Evolutionary conservation across 2,797 vertebrate species (phyloP).

Genomic region (Natrix natrix): DNA sequence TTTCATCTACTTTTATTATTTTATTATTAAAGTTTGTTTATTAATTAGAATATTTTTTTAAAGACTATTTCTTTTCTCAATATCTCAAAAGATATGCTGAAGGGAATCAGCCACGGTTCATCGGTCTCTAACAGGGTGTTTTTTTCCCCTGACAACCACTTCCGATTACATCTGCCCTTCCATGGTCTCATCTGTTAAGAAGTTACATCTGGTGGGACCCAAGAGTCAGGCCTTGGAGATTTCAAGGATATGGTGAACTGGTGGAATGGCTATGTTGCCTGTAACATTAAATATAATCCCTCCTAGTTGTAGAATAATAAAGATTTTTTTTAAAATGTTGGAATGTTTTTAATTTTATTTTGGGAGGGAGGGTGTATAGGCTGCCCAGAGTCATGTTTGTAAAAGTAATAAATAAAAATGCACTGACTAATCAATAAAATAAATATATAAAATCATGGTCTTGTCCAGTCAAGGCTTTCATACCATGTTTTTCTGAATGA

Average conservation of each 20-base stretch:
- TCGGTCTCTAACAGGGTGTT: too few species aligned
- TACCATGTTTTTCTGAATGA: neutral
- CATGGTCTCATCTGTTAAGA: neutral
- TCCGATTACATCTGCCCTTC: neutral
- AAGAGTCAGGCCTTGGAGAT: neutral
- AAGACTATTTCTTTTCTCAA: too few species aligned
- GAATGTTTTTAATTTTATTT: neutral
- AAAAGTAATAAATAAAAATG: neutral
- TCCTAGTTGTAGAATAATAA: neutral
- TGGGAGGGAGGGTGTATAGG: accelerated
- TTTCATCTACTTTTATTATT: too few species aligned
- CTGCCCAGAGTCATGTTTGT: neutral
- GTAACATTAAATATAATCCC: neutral
- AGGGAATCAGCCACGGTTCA: too few species aligned
- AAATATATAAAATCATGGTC: neutral
- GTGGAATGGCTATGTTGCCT: neutral
- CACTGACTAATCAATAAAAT: neutral
- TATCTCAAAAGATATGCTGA: too few species aligned
- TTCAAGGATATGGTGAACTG: neutral
- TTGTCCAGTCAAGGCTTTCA: neutral
- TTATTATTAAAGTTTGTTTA: too few species aligned
- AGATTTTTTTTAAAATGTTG: neutral
- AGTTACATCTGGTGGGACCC: neutral
- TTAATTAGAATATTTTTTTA: too few species aligned
- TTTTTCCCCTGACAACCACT: too few species aligned